Evolutionary conservation across 1,140 invertebrate genomes (phyloP).

Genomic region (Spodoptera litura): DNA sequence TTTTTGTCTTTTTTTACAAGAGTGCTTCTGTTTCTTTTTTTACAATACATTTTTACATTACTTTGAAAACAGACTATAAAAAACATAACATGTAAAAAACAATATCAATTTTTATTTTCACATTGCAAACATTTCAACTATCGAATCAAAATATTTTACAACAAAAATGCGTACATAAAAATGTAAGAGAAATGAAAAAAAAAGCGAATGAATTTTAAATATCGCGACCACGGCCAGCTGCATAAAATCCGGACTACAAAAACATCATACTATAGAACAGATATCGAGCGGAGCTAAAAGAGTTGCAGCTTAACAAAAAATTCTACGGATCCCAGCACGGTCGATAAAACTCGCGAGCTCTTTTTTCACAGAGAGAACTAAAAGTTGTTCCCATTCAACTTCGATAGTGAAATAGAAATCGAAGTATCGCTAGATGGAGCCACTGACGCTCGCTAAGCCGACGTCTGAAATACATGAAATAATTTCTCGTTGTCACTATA

Average conservation of each 20-base stretch:
- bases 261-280: background rate
- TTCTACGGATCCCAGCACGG: slow-evolving; percentile 12
- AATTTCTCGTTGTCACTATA: slow-evolving; percentile 20
- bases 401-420: slow-evolving; percentile 25
- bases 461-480: slow-evolving; percentile 37
- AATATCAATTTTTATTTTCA: too few relatives aligned
- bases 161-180: too few relatives aligned
- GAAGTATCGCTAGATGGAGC: slow-evolving; percentile 31
- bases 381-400: slow-evolving; percentile 29
- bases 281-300: background rate
- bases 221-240: background rate
- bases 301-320: slow-evolving; percentile 1
- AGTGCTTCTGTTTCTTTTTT: too few relatives aligned
- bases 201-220: background rate
- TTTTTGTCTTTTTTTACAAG: background rate
- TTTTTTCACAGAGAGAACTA: slow-evolving; percentile 20
- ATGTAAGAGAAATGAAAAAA: background rate
- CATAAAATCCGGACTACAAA: background rate
- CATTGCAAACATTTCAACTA: too few relatives aligned
- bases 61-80: too few relatives aligned
- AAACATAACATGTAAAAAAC: too few relatives aligned
- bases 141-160: too few relatives aligned
- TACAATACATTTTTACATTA: too few relatives aligned
- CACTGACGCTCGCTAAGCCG: slow-evolving; percentile 19
- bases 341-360: slow-evolving; percentile 10